Conservation (phyloP, 1,140 invertebrate genomes). For the Apis mellifera region DNA sequence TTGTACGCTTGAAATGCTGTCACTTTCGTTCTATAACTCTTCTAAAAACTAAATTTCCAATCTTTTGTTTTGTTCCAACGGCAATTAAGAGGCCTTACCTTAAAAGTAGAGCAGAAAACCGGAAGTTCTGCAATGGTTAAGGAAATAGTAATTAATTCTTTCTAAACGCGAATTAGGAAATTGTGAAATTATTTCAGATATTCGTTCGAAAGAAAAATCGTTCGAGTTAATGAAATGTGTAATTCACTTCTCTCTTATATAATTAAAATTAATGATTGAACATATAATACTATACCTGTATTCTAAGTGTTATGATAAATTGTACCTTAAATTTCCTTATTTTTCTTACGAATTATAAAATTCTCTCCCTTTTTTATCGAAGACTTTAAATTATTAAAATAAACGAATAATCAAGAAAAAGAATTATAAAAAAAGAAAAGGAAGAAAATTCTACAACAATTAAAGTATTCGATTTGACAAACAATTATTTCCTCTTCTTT, state of each 20-base stretch:
- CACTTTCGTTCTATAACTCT: constrained; percentile 18
- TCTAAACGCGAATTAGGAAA: neutral
- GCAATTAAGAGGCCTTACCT: neutral
- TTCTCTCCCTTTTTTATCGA: no score
- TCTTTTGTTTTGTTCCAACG: no score
- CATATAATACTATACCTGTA: no score
- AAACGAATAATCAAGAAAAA: neutral
- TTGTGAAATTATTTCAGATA: neutral
- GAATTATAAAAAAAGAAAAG: neutral
- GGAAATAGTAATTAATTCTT: constrained; percentile 5
- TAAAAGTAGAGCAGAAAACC: neutral
- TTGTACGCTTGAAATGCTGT: constrained; percentile 73
- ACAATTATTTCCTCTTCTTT: neutral
- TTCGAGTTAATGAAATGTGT: neutral
- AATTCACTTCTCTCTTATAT: neutral
- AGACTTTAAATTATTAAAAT: no score
- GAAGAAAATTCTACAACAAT: neutral
- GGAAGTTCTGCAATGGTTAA: neutral
- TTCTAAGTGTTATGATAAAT: no score
- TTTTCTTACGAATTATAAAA: no score
- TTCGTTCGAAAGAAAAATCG: neutral
- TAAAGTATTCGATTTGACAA: neutral
- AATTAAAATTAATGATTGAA: no score
- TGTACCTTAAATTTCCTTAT: no score
- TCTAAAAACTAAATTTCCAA: neutral